Evolutionary conservation across 2,888 invertebrate genomes (phyloP).

Genomic region (Lissonota sp.): DNA sequence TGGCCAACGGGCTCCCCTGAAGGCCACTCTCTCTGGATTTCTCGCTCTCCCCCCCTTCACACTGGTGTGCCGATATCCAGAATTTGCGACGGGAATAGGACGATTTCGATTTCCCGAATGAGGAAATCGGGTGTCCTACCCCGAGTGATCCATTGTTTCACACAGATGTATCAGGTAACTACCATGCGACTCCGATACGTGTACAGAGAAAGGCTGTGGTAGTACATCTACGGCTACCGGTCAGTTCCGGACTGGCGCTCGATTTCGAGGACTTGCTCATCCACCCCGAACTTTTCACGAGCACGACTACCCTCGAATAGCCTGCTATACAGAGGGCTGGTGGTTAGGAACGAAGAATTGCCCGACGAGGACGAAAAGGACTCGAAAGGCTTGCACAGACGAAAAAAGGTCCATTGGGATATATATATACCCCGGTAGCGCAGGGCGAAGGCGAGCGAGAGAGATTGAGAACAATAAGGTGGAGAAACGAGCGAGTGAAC

Average conservation of each 20-base stretch:
- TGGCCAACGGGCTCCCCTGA: constrained; percentile 48
- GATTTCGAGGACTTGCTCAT: constrained; percentile 44
- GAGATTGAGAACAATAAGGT: constrained; percentile 21
- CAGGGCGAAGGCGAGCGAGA: constrained; percentile 12
- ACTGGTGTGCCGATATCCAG: constrained; percentile 36
- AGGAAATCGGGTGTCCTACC: constrained; percentile 69
- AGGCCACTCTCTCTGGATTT: constrained; percentile 76
- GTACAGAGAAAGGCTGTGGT: constrained; percentile 22
- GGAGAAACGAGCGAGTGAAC: constrained; percentile 42
- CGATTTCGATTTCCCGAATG: constrained; percentile 72
- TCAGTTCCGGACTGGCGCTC: constrained; percentile 47
- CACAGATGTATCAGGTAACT: constrained; percentile 20
- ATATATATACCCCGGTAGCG: constrained; percentile 20
- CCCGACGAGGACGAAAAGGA: constrained; percentile 21
- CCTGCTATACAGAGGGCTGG: not conserved
- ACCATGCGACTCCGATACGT: constrained; percentile 5
- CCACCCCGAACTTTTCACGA: constrained; percentile 59
- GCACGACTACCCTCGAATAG: constrained; percentile 1
- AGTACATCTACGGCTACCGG: constrained; percentile 48
- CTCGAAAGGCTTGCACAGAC: constrained; percentile 29
- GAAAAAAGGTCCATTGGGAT: constrained; percentile 24
- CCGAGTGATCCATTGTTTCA: constrained; percentile 74
- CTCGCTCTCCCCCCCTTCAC: constrained; percentile 50
- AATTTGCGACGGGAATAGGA: constrained; percentile 64
- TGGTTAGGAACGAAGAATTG: constrained; percentile 25